A percentile compares a stretch with the other conserved stretches of the same genome.
phyloP scores from a whole-genome alignment of 1,140 invertebrate genomes.

The Nephotettix cincticeps region DNA sequence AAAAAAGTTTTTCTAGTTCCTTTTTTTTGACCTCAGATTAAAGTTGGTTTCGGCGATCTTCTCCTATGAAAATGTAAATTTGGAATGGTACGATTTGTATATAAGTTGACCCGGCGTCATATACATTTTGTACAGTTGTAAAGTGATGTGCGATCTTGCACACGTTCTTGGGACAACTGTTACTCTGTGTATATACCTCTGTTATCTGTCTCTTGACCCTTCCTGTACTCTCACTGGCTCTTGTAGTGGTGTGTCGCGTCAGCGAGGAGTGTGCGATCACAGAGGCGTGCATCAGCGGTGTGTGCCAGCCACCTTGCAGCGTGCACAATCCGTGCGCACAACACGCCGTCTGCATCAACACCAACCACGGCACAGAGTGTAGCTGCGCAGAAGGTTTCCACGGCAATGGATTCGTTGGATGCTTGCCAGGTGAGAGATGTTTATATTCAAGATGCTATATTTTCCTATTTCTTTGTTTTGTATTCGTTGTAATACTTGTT shows the following conservation, averaged over 20 bases:
- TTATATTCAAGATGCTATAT: too few relatives aligned
- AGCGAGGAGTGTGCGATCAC: slow-evolving; percentile 78
- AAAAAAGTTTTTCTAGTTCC: too few relatives aligned
- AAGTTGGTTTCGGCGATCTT: too few relatives aligned
- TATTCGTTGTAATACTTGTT: too few relatives aligned
- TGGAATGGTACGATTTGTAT: too few relatives aligned
- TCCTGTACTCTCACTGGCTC: slow-evolving; percentile 19
- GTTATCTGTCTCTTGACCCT: slow-evolving; percentile 1
- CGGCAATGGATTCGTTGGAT: slow-evolving; percentile 80
- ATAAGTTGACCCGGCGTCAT: too few relatives aligned
- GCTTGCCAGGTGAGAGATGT: slow-evolving; percentile 75
- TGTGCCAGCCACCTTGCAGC: slow-evolving; percentile 80
- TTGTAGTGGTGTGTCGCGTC: slow-evolving; percentile 71
- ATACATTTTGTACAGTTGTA: too few relatives aligned
- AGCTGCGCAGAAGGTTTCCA: slow-evolving; percentile 80
- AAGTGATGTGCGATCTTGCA: not conserved
- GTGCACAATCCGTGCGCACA: slow-evolving; percentile 77
- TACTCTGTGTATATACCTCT: not conserved
- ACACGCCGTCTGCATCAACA: slow-evolving; percentile 84
- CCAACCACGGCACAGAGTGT: slow-evolving; percentile 83
- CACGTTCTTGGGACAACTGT: not conserved
- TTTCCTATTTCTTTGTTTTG: too few relatives aligned
- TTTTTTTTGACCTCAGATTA: too few relatives aligned
- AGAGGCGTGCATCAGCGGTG: slow-evolving; percentile 76
- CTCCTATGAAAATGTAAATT: too few relatives aligned